These are phyloP conservation scores for Alectoris magna DNA, from an alignment of 2,797 vertebrate species.

Conservation along the genomic window DNA sequence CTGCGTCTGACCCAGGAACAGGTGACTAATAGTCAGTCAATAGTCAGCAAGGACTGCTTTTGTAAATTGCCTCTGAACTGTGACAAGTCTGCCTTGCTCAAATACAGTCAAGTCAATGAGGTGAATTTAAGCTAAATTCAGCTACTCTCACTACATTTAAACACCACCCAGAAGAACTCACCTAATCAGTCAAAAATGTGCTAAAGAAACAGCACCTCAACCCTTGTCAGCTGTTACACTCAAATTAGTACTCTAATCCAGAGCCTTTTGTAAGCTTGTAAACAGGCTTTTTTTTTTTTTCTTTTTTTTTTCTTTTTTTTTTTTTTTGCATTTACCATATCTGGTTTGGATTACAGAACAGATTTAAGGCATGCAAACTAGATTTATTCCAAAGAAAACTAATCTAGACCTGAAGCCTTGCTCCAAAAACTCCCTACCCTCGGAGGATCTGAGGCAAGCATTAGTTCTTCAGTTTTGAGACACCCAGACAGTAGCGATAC, in stretches of 20 bases:
- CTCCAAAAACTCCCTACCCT: rapidly evolving
- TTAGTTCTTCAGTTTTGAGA: not conserved
- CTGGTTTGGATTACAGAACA: not conserved
- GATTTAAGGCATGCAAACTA: not conserved
- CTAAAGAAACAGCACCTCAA: not conserved
- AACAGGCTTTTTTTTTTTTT: not conserved
- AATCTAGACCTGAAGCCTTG: not conserved
- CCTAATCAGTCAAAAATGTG: not conserved
- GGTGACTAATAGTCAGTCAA: not conserved
- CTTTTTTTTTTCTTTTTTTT: not conserved
- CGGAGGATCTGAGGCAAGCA: not conserved
- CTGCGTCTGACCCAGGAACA: not conserved
- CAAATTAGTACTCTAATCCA: not conserved
- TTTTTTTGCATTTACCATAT: not conserved
- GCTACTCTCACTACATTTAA: not conserved
- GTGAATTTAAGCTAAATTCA: not conserved
- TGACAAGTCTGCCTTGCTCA: not conserved
- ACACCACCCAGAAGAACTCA: not conserved
- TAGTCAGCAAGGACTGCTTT: not conserved
- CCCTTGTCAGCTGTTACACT: not conserved
- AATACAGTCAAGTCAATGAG: not conserved
- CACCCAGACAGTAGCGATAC: not conserved
- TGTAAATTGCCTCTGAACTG: not conserved
- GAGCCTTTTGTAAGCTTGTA: not conserved
- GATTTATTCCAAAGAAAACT: not conserved